These are phyloP conservation scores for Kradibia gibbosae DNA, from an alignment of 1,140 invertebrate species.

Conservation along the genomic window DNA sequence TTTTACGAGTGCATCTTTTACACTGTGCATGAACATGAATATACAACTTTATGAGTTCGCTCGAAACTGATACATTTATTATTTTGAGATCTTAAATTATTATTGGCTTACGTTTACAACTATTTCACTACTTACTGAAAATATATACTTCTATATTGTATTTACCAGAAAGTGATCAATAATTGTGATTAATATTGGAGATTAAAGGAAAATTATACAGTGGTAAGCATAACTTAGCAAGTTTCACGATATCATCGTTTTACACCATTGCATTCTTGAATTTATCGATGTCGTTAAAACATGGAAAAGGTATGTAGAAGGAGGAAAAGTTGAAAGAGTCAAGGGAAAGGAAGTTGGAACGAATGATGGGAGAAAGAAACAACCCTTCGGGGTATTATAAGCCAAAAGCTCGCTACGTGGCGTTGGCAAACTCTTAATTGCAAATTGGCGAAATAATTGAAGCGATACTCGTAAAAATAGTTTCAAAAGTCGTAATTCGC, in stretches of 20 bases:
- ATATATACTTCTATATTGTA: too few relatives aligned
- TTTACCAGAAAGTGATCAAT: not conserved
- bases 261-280: constrained; percentile 46
- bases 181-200: constrained; percentile 34
- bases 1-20: too few relatives aligned
- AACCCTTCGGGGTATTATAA: constrained; percentile 51
- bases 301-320: constrained; percentile 22
- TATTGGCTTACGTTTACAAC: not conserved
- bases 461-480: constrained; percentile 69
- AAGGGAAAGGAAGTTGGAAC: constrained; percentile 43
- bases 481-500: constrained; percentile 68
- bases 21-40: too few relatives aligned
- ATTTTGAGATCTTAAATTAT: too few relatives aligned
- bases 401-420: constrained; percentile 44
- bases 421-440: constrained; percentile 64
- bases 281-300: constrained; percentile 57
- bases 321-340: constrained; percentile 52
- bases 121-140: not conserved
- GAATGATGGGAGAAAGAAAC: constrained; percentile 45
- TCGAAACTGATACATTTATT: too few relatives aligned
- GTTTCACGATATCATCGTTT: constrained; percentile 47
- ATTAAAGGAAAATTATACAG: constrained; percentile 43
- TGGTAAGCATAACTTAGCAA: constrained; percentile 47
- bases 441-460: constrained; percentile 71
- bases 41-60: too few relatives aligned